A percentile compares a stretch with the other conserved stretches of the same genome.
These are phyloP conservation scores for Pissodes strobi DNA, from an alignment of 1,140 invertebrate genomes.

Conservation along the genomic window DNA sequence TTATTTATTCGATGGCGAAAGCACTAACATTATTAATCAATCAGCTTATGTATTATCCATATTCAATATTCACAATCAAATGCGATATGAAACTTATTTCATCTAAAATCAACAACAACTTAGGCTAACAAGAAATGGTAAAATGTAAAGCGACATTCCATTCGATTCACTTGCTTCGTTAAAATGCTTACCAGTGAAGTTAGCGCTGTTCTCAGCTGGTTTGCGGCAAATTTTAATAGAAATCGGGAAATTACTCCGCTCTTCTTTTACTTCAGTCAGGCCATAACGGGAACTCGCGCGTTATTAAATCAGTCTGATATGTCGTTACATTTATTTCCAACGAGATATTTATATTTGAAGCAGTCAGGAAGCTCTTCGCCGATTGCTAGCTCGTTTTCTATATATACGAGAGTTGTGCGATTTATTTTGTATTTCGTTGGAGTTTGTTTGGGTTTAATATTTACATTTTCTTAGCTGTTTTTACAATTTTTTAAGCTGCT, in stretches of 20 bases:
- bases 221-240: slow-evolving; percentile 23
- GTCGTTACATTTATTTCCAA: slow-evolving; percentile 11
- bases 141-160: slow-evolving; percentile 17
- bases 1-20: too few species aligned
- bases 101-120: too few species aligned
- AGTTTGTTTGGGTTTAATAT: too few species aligned
- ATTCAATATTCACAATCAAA: too few species aligned
- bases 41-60: too few species aligned
- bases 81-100: too few species aligned
- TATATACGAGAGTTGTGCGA: too few species aligned
- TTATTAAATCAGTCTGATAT: slow-evolving; percentile 19
- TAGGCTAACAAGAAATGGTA: neutral
- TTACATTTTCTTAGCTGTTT: too few species aligned
- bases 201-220: slow-evolving; percentile 12
- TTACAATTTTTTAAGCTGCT: too few species aligned
- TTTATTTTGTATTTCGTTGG: too few species aligned
- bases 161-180: slow-evolving; percentile 6
- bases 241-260: slow-evolving; percentile 14
- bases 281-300: slow-evolving; percentile 10
- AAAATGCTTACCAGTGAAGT: slow-evolving; percentile 5
- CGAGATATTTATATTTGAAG: slow-evolving; percentile 15
- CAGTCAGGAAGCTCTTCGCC: slow-evolving; percentile 19
- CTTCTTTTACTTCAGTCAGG: slow-evolving; percentile 7
- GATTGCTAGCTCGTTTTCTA: too few species aligned
- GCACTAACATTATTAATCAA: too few species aligned